These are phyloP conservation scores for Scyliorhinus canicula DNA, from an alignment of 2,797 vertebrate genomes.

Conservation along the genomic window DNA sequence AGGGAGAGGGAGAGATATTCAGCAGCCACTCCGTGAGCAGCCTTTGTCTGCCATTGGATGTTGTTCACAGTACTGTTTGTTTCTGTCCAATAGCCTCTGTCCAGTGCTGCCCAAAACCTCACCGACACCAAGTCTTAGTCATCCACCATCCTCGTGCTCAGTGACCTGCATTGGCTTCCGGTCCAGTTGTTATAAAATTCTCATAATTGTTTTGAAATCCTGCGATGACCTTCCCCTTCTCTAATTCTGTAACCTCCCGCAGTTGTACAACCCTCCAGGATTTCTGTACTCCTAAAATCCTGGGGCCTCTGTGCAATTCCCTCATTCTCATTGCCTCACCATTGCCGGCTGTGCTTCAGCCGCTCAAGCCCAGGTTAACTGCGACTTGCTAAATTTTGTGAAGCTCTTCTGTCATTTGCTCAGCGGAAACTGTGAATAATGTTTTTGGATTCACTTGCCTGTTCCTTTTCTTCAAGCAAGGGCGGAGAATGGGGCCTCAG, in stretches of 20 bases:
- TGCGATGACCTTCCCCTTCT: neutral
- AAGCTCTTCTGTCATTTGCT: neutral
- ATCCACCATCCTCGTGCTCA: neutral
- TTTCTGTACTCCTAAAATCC: neutral
- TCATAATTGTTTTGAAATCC: neutral
- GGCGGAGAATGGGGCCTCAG: too few relatives aligned
- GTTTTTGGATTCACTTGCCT: neutral
- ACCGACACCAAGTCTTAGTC: neutral
- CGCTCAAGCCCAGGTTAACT: neutral
- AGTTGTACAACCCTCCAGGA: neutral
- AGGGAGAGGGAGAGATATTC: too few relatives aligned
- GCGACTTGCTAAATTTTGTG: neutral
- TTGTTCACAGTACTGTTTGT: neutral
- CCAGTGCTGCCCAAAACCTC: neutral
- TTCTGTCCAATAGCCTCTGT: neutral
- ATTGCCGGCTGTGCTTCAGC: neutral
- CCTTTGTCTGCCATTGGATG: neutral
- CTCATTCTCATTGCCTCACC: neutral
- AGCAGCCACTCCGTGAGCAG: neutral
- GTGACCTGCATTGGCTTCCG: neutral
- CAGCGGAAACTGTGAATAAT: neutral
- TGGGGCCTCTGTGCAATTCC: neutral
- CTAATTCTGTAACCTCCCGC: neutral
- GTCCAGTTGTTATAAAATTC: neutral
- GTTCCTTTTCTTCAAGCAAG: neutral